These are phyloP conservation scores for Calidris pugnax DNA, from an alignment of 2,113 vertebrate species.

Conservation along the genomic window DNA sequence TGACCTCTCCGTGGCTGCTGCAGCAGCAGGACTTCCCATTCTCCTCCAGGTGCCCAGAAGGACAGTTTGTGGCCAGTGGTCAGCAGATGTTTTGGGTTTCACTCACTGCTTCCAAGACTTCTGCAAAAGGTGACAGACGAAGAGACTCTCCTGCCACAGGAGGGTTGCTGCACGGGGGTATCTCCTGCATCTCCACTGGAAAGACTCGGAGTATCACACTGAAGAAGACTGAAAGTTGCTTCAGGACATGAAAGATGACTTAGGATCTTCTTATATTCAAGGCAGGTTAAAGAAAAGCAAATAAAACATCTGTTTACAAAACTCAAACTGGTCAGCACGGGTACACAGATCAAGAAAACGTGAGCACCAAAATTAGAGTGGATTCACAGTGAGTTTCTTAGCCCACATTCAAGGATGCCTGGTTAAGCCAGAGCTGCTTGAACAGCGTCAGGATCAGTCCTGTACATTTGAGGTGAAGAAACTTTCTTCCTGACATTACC, in stretches of 20 bases:
- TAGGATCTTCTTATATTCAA: not conserved
- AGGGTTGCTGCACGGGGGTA: not conserved
- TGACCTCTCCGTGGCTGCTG: not conserved
- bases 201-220: not conserved
- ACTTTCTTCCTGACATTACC: not conserved
- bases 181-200: not conserved
- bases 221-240: not conserved
- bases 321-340: not conserved
- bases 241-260: not conserved
- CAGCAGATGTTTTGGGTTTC: not conserved
- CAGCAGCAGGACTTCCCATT: not conserved
- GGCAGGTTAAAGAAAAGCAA: not conserved
- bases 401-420: not conserved
- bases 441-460: not conserved
- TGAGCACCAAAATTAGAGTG: not conserved
- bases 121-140: not conserved
- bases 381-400: not conserved
- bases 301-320: not conserved
- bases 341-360: not conserved
- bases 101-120: not conserved
- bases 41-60: not conserved
- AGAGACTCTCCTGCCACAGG: not conserved
- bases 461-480: not conserved
- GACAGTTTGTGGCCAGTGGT: not conserved
- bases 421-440: not conserved